phyloP scores from a whole-genome alignment of 1,140 invertebrate species.

The Caerostris extrusa region DNA sequence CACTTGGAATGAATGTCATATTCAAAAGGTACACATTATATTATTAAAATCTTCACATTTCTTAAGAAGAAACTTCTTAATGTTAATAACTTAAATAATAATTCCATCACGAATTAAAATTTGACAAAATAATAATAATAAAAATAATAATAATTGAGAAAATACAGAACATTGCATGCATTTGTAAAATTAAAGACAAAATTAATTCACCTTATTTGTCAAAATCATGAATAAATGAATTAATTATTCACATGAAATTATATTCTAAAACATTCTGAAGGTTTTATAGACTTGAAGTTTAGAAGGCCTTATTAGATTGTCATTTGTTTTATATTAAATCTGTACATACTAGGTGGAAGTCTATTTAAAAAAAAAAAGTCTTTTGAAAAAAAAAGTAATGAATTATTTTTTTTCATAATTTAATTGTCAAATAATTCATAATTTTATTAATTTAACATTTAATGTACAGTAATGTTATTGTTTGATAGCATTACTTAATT shows the following conservation, averaged over 20 bases:
- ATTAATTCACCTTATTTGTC: not conserved
- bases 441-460: not conserved
- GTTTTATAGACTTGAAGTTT: not conserved
- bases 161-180: not conserved
- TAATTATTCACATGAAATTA: not conserved
- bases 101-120: too few relatives aligned
- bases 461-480: too few relatives aligned
- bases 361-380: not conserved
- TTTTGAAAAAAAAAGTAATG: not conserved
- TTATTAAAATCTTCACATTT: not conserved
- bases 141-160: too few relatives aligned
- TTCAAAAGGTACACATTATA: not conserved
- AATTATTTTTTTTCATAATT: not conserved
- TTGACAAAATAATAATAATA: too few relatives aligned
- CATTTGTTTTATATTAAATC: constrained; percentile 4
- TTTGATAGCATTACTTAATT: too few relatives aligned
- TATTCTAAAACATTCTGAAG: not conserved
- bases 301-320: constrained; percentile 53
- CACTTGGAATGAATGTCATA: not conserved
- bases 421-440: not conserved
- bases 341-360: not conserved
- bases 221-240: not conserved
- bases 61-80: not conserved
- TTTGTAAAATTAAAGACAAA: not conserved
- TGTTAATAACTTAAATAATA: not conserved